Evolutionary conservation across 2,888 invertebrate genomes (phyloP).

Genomic region (Phortica okadai): DNA sequence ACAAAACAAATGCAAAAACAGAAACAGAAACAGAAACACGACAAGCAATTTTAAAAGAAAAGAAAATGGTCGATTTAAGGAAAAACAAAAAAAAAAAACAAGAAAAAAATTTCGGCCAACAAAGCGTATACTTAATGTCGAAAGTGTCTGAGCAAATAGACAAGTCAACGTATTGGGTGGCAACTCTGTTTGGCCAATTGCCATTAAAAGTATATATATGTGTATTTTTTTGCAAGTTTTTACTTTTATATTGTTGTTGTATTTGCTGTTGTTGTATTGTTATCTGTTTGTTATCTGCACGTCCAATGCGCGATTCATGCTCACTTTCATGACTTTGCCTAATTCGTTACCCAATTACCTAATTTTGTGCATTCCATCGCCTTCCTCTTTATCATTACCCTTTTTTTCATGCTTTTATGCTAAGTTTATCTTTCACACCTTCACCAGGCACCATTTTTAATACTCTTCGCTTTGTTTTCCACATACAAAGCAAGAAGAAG

Average conservation of each 20-base stretch:
- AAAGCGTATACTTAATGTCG: constrained; percentile 17
- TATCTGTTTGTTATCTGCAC: no score
- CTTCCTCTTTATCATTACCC: no score
- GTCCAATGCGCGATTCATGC: no score
- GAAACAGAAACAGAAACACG: not conserved
- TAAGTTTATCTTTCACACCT: no score
- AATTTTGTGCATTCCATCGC: no score
- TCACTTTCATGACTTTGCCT: no score
- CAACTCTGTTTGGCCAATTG: not conserved
- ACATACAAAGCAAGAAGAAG: no score
- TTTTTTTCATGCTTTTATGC: no score
- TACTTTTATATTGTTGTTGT: not conserved
- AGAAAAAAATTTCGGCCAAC: constrained; percentile 1
- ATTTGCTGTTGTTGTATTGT: no score
- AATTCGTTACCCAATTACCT: no score
- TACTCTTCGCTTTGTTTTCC: no score
- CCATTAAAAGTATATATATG: not conserved
- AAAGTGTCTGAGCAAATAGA: constrained; percentile 7
- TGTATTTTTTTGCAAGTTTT: not conserved
- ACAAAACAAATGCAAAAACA: not conserved
- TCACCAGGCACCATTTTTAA: no score
- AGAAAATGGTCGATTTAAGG: not conserved
- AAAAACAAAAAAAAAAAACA: not conserved
- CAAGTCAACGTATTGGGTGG: constrained; percentile 1
- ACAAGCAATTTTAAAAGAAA: not conserved